Evolutionary conservation across 1,140 invertebrate genomes (phyloP).

Genomic region (Anthonomus grandis): DNA sequence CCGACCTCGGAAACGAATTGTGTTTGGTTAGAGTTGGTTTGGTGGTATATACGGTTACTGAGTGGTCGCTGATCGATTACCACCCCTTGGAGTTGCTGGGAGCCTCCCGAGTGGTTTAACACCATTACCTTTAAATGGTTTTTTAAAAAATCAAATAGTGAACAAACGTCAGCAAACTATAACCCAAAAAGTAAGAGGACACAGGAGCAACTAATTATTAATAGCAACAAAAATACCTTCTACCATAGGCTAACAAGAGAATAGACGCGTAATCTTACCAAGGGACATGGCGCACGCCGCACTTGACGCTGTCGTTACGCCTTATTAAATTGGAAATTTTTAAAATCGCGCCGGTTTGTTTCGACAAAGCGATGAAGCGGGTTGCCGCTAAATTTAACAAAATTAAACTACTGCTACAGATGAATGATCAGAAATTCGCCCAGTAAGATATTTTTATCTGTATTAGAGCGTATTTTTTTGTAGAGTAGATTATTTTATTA

Average conservation of each 20-base stretch:
- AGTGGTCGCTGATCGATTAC: conserved; percentile 22
- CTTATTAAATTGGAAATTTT: not conserved
- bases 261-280: no score
- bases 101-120: conserved; percentile 30
- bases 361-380: not conserved
- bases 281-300: no score
- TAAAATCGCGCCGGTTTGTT: not conserved
- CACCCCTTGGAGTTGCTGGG: conserved; percentile 28
- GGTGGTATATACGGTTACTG: conserved; percentile 2
- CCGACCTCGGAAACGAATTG: conserved; percentile 11
- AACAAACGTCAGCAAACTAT: no score
- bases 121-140: conserved; percentile 44
- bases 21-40: conserved; percentile 3
- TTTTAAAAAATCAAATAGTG: no score
- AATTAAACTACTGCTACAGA: no score
- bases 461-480: no score
- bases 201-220: conserved; percentile 31
- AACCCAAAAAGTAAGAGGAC: no score
- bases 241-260: not conserved
- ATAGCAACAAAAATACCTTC: not conserved
- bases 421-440: no score
- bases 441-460: no score
- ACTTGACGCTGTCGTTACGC: no score
- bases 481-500: no score
- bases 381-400: no score